Conservation (phyloP, 2,113 vertebrate species). For the Cnemophilus loriae region DNA sequence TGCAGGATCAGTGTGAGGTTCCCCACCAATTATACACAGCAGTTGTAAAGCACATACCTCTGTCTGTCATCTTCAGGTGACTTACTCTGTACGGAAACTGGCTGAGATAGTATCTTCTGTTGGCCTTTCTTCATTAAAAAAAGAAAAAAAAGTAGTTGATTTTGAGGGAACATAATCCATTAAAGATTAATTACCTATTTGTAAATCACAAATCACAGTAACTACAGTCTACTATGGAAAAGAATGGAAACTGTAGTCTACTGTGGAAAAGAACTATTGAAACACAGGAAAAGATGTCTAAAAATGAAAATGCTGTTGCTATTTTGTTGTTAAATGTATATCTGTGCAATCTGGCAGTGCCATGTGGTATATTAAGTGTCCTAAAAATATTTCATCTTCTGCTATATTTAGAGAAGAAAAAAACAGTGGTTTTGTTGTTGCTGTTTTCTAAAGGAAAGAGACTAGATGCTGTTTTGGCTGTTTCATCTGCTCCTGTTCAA, state of each 20-base stretch:
- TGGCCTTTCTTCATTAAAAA: slow-evolving; percentile 76
- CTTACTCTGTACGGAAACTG: slow-evolving; percentile 67
- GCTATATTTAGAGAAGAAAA: neutral
- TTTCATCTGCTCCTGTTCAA: slow-evolving; percentile 28
- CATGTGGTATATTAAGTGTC: slow-evolving; percentile 8
- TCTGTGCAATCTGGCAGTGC: neutral
- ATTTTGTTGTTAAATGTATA: neutral
- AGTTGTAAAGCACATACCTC: slow-evolving; percentile 69
- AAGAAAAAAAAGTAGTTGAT: neutral
- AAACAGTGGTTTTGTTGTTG: neutral
- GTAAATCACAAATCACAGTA: neutral
- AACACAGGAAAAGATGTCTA: neutral
- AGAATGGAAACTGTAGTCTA: neutral
- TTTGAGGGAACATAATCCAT: neutral
- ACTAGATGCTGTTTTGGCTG: neutral
- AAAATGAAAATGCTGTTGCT: neutral
- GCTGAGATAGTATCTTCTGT: slow-evolving; percentile 73
- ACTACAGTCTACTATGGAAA: neutral
- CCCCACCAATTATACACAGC: neutral
- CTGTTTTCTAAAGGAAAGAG: slow-evolving; percentile 1
- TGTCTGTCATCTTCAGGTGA: slow-evolving; percentile 59
- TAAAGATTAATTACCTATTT: neutral
- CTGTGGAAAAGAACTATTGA: neutral
- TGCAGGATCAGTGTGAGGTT: neutral
- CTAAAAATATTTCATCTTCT: slow-evolving; percentile 23